A percentile compares a stretch with the other conserved stretches of the same genome.
These are phyloP conservation scores for Rhinophrynus dorsalis DNA, from an alignment of 2,797 vertebrate species.

Conservation along the genomic window DNA sequence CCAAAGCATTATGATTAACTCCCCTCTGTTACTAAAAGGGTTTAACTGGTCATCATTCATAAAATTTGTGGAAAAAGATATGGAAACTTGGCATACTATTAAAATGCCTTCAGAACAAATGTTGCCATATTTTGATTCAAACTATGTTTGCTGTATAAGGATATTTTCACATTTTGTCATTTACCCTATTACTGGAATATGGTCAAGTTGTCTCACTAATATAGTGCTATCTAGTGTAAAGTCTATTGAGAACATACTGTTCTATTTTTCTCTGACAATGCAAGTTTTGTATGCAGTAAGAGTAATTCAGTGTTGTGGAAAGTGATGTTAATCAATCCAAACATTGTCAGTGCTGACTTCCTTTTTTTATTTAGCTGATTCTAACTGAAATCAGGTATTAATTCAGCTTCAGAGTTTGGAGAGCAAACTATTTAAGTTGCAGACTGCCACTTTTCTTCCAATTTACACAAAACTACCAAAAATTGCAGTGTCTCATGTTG, in stretches of 20 bases:
- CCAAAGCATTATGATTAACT: too few relatives aligned
- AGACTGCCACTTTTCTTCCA: constrained; percentile 24
- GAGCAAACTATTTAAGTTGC: constrained; percentile 22
- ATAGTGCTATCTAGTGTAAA: background rate
- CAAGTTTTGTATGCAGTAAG: background rate
- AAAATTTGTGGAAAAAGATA: too few relatives aligned
- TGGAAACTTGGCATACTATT: too few relatives aligned
- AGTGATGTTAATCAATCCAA: constrained; percentile 21
- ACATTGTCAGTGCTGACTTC: background rate
- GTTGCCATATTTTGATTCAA: too few relatives aligned
- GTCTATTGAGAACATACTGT: too few relatives aligned
- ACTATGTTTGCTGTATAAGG: too few relatives aligned
- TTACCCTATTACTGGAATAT: too few relatives aligned
- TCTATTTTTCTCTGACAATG: background rate
- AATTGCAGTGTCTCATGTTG: constrained; percentile 26
- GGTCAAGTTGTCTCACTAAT: background rate
- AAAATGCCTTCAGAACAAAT: too few relatives aligned
- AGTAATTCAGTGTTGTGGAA: background rate
- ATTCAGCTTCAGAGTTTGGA: constrained; percentile 19
- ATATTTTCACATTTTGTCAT: too few relatives aligned
- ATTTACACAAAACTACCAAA: constrained; percentile 34
- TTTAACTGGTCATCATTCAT: too few relatives aligned
- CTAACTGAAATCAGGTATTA: constrained; percentile 17
- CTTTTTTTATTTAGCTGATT: constrained; percentile 33
- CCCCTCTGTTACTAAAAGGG: too few relatives aligned